Conservation (phyloP, 2,797 vertebrate species). For the Gadopsis marmoratus region DNA sequence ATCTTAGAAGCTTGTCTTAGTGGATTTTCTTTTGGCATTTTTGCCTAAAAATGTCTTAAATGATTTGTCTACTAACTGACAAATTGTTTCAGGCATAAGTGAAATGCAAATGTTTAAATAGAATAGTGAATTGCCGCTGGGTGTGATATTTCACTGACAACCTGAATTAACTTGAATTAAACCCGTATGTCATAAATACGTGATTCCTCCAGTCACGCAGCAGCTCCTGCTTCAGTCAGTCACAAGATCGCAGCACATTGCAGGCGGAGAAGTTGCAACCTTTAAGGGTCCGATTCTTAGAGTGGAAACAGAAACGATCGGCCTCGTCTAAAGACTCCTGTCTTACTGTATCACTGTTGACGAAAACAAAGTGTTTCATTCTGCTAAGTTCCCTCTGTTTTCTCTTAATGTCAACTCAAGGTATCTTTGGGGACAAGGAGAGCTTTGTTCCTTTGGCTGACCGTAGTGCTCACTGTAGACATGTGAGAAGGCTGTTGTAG, state of each 20-base stretch:
- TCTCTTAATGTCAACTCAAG: not conserved
- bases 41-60: not conserved
- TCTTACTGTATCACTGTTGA: not conserved
- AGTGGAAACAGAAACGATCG: not conserved
- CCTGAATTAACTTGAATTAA: not conserved
- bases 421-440: constrained; percentile 23
- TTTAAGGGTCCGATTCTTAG: not conserved
- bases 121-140: not conserved
- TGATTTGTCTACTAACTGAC: not conserved
- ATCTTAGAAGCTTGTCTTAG: not conserved
- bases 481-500: constrained; percentile 31
- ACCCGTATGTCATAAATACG: not conserved
- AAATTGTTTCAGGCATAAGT: not conserved
- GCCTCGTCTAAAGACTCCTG: not conserved
- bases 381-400: not conserved
- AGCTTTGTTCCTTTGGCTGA: constrained; percentile 33
- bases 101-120: not conserved
- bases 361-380: constrained; percentile 10
- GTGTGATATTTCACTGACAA: not conserved
- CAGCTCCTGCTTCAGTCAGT: not conserved
- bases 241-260: not conserved
- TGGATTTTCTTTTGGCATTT: not conserved
- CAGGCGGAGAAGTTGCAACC: not conserved
- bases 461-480: constrained; percentile 18
- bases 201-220: not conserved